Conservation (phyloP, 2,797 vertebrate species). For the Nyctalus aviator region DNA sequence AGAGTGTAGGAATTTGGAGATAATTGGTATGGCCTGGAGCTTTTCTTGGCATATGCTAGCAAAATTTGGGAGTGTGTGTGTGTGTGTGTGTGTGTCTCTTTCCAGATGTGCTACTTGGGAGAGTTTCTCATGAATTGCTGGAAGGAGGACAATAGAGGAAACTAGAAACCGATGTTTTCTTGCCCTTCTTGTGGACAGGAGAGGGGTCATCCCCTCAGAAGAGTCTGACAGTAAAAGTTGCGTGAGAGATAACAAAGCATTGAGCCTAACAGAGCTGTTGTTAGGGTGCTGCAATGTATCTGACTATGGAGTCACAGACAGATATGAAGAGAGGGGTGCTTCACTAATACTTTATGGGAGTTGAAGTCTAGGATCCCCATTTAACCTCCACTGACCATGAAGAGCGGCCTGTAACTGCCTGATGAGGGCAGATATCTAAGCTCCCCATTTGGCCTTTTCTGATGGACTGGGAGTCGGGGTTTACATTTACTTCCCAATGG, state of each 20-base stretch:
- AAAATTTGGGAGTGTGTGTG: slow-evolving; percentile 5
- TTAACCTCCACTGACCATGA: neutral
- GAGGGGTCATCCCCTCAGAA: neutral
- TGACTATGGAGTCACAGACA: slow-evolving; percentile 40
- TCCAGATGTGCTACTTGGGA: slow-evolving; percentile 74
- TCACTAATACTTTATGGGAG: neutral
- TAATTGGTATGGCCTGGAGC: slow-evolving; percentile 64
- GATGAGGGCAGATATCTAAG: neutral
- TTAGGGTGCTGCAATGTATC: slow-evolving; percentile 40
- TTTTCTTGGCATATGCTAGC: slow-evolving; percentile 29
- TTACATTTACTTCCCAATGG: neutral
- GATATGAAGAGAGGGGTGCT: slow-evolving; percentile 12
- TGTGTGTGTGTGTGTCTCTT: neutral
- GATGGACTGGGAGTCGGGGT: neutral
- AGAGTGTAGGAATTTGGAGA: slow-evolving; percentile 36
- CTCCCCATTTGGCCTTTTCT: neutral
- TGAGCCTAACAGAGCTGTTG: neutral
- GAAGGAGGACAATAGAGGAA: slow-evolving; percentile 47
- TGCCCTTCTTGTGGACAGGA: neutral
- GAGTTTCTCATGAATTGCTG: slow-evolving; percentile 24
- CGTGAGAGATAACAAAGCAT: slow-evolving; percentile 24
- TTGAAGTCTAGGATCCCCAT: neutral
- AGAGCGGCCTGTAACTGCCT: neutral
- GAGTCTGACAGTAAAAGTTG: neutral
- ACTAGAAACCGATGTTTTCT: slow-evolving; percentile 62